Evolutionary conservation across 2,888 invertebrate species (phyloP).

Genomic region (Hyposoter dolosus): DNA sequence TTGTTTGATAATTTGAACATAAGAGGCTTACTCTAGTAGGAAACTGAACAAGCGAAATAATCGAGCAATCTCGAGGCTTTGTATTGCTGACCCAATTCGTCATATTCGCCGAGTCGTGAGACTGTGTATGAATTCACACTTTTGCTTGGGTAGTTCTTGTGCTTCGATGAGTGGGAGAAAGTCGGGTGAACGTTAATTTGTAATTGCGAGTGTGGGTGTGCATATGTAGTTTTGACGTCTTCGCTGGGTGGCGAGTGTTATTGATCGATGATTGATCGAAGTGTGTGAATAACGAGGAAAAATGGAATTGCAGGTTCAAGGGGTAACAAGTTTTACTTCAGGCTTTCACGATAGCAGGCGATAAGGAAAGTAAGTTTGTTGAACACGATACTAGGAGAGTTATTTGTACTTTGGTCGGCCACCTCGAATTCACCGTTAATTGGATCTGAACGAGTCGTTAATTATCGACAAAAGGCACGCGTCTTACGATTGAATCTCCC

Average conservation of each 20-base stretch:
- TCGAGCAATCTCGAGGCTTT: slow-evolving; percentile 23
- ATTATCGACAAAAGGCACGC: slow-evolving; percentile 35
- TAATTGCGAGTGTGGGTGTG: slow-evolving; percentile 18
- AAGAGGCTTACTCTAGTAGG: background rate
- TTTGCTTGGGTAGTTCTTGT: slow-evolving; percentile 6
- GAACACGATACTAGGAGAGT: background rate
- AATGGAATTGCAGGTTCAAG: slow-evolving; percentile 13
- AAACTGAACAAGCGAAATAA: slow-evolving; percentile 7
- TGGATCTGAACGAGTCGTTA: slow-evolving; percentile 32
- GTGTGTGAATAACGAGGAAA: slow-evolving; percentile 7
- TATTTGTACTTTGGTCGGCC: background rate
- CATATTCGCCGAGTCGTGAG: background rate
- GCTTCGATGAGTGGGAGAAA: background rate
- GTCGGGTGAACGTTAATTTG: slow-evolving; percentile 23
- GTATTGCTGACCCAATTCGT: slow-evolving; percentile 20
- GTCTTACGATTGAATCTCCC: slow-evolving; percentile 27
- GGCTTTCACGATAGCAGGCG: background rate
- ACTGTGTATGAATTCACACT: slow-evolving; percentile 14
- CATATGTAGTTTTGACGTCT: slow-evolving; percentile 23
- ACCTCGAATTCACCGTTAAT: background rate
- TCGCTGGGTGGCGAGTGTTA: slow-evolving; percentile 14
- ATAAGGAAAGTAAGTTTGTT: background rate
- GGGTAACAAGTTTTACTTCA: slow-evolving; percentile 4
- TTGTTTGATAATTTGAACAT: slow-evolving; percentile 2
- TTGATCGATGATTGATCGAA: slow-evolving; percentile 38